Percentiles rank a stretch among this genome's conserved stretches.
phyloP scores from a whole-genome alignment of 2,797 vertebrate species.

The Sebastes matsubarae region DNA sequence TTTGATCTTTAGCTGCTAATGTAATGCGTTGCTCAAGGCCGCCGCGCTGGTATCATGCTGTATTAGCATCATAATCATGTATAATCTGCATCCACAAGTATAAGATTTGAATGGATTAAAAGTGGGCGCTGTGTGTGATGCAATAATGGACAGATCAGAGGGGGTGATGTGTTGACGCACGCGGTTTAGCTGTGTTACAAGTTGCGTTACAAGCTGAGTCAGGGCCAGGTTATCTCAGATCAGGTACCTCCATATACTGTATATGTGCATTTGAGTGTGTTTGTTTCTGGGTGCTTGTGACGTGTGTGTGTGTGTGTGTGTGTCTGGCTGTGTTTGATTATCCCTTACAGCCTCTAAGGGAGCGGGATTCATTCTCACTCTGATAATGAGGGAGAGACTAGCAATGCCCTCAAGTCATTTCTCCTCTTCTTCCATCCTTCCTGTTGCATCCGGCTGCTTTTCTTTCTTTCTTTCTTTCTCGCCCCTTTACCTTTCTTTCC shows the following conservation, averaged over 20 bases:
- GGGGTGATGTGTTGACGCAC: constrained; percentile 8
- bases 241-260: constrained; percentile 23
- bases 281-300: constrained; percentile 43
- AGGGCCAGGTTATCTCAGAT: constrained; percentile 10
- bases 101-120: constrained; percentile 56
- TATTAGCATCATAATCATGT: constrained; percentile 69
- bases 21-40: constrained; percentile 64
- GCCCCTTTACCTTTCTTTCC: constrained; percentile 32
- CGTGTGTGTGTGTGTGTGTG: constrained; percentile 49
- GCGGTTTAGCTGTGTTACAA: constrained; percentile 12
- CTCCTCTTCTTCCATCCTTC: constrained; percentile 73
- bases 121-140: constrained; percentile 21
- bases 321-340: constrained; percentile 82
- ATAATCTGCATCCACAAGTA: constrained; percentile 59
- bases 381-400: constrained; percentile 87
- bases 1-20: constrained; percentile 74
- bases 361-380: constrained; percentile 83
- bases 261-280: constrained; percentile 32
- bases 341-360: constrained; percentile 81
- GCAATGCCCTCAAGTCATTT: constrained; percentile 85
- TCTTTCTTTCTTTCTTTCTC: constrained; percentile 6
- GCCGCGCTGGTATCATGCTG: constrained; percentile 47
- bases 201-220: constrained; percentile 32
- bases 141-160: constrained; percentile 1
- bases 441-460: constrained; percentile 67